Percentiles rank a stretch among this genome's conserved stretches.
phyloP scores from a whole-genome alignment of 2,113 vertebrate genomes.

The Sorex fumeus region DNA sequence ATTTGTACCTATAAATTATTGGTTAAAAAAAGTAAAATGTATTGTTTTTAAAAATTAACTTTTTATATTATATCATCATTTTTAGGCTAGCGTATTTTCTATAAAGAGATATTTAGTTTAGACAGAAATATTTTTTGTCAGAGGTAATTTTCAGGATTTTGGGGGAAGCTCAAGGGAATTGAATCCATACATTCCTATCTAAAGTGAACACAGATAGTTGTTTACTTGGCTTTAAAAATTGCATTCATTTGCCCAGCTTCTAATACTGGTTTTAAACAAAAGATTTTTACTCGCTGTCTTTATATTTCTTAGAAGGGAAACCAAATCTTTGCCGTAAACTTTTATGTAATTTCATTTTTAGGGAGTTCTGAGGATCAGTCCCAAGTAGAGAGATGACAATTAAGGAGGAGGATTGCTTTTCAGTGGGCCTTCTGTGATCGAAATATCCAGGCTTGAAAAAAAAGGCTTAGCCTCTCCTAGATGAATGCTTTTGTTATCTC shows the following conservation, averaged over 20 bases:
- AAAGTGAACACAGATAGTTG: not conserved
- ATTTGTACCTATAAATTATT: constrained; percentile 6
- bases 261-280: constrained; percentile 45
- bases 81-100: not conserved
- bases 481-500: not conserved
- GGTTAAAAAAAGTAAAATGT: not conserved
- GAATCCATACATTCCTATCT: not conserved
- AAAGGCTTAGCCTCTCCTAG: not conserved
- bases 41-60: not conserved
- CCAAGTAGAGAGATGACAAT: not conserved
- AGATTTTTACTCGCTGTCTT: not conserved
- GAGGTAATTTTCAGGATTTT: constrained; percentile 6
- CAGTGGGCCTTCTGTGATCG: not conserved
- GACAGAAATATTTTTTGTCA: not conserved
- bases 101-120: constrained; percentile 19
- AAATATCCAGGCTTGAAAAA: not conserved
- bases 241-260: not conserved
- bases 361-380: not conserved
- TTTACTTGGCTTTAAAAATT: constrained; percentile 49
- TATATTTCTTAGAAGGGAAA: not conserved
- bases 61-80: not conserved
- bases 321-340: constrained; percentile 23
- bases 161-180: not conserved
- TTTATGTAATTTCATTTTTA: constrained; percentile 22
- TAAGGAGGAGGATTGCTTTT: not conserved